These are phyloP conservation scores for Deilephila elpenor DNA, from an alignment of 2,888 invertebrate species.

Conservation along the genomic window DNA sequence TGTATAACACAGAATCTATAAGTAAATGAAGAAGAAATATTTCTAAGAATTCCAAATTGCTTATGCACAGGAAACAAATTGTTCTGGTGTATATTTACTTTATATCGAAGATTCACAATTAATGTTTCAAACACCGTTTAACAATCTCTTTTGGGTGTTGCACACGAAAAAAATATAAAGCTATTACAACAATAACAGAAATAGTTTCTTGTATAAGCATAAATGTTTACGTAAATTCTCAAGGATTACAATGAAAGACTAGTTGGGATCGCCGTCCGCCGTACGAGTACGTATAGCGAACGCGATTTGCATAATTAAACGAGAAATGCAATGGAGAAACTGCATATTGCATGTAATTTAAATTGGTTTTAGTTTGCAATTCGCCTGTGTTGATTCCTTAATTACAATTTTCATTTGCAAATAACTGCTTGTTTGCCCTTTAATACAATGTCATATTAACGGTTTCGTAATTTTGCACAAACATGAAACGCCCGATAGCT, in stretches of 20 bases:
- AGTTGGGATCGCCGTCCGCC: not conserved
- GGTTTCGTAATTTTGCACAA: not conserved
- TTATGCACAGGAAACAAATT: not conserved
- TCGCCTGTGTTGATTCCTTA: slow-evolving; percentile 19
- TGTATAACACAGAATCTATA: not conserved
- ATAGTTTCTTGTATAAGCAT: not conserved
- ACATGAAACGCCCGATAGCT: no score
- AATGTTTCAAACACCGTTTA: not conserved
- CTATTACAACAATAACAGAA: not conserved
- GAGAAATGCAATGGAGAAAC: slow-evolving; percentile 40
- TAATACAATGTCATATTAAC: slow-evolving; percentile 5
- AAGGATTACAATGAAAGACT: slow-evolving; percentile 13
- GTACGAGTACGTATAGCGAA: slow-evolving; percentile 24
- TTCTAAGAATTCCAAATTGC: not conserved
- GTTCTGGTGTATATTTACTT: not conserved
- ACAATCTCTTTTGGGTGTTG: not conserved
- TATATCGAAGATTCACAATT: not conserved
- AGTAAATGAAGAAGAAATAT: not conserved
- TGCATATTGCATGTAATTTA: slow-evolving; percentile 37
- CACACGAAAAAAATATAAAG: not conserved
- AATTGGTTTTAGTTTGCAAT: slow-evolving; percentile 36
- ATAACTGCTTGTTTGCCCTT: slow-evolving; percentile 7
- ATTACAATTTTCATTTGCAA: slow-evolving; percentile 14
- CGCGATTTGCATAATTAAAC: slow-evolving; percentile 45
- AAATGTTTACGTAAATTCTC: slow-evolving; percentile 15